phyloP scores from a whole-genome alignment of 2,113 vertebrate species.

The Zosterops pallidus region DNA sequence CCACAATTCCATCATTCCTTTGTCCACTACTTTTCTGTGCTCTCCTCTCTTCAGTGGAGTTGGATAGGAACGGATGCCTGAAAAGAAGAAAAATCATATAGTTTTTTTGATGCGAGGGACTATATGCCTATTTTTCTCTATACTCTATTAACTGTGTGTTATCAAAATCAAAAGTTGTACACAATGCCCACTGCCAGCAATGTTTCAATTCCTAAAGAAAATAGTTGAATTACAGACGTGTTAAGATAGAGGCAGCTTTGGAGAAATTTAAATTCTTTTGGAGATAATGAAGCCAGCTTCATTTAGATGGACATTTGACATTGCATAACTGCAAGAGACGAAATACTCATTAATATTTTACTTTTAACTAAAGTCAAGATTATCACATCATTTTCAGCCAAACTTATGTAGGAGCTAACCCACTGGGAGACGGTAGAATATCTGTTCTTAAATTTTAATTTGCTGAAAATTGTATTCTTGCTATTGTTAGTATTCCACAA shows the following conservation, averaged over 20 bases:
- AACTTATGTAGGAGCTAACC: neutral
- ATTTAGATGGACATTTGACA: constrained; percentile 39
- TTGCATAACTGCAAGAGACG: neutral
- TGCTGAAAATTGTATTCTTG: neutral
- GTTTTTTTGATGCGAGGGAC: neutral
- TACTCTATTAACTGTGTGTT: neutral
- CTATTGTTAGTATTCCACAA: neutral
- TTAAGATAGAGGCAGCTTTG: neutral
- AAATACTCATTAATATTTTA: constrained; percentile 5
- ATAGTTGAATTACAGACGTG: neutral
- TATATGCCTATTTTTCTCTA: neutral
- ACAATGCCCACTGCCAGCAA: neutral
- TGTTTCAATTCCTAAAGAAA: neutral
- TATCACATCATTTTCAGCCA: constrained; percentile 1
- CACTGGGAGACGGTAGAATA: neutral
- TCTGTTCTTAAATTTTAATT: neutral
- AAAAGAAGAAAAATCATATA: neutral
- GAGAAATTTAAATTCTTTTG: constrained; percentile 12
- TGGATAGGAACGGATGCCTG: neutral
- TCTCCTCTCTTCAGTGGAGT: neutral
- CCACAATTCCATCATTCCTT: neutral
- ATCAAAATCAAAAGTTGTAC: neutral
- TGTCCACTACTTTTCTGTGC: neutral
- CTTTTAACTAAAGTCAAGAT: constrained; percentile 32
- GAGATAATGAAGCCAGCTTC: constrained; percentile 6